Percentiles rank a stretch among this genome's conserved stretches.
These are phyloP conservation scores for Hippolais icterina DNA, from an alignment of 2,113 vertebrate species.

Conservation along the genomic window DNA sequence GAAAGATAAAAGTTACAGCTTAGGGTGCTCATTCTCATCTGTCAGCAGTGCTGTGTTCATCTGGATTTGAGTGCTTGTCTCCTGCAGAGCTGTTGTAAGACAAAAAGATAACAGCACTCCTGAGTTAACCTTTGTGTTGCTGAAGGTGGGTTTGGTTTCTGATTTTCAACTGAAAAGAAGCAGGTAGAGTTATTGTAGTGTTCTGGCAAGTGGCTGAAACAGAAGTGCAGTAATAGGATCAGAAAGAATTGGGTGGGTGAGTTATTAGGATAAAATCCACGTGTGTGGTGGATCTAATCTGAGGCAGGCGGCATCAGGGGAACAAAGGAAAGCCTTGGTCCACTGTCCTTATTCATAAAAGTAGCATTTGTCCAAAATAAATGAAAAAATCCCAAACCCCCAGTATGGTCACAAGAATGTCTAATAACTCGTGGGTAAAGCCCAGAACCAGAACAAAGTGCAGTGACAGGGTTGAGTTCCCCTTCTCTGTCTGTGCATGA, in stretches of 20 bases:
- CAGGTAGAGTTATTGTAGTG: neutral
- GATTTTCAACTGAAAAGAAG: neutral
- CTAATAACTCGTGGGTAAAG: neutral
- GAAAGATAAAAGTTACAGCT: neutral
- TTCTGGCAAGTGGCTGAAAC: neutral
- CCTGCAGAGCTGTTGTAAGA: neutral
- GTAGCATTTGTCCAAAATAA: neutral
- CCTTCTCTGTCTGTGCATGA: neutral
- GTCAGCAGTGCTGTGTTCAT: neutral
- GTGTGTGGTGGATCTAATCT: neutral
- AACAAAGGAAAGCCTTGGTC: neutral
- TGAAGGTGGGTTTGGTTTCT: neutral
- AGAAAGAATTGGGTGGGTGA: conserved; percentile 34
- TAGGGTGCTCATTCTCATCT: neutral
- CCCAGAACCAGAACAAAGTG: neutral
- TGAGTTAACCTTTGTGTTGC: neutral
- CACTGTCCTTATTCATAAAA: neutral
- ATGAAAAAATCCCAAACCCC: neutral
- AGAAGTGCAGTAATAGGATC: conserved; percentile 34
- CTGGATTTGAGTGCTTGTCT: neutral
- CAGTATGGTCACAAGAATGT: neutral
- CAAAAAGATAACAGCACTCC: neutral
- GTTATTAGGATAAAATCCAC: conserved; percentile 20
- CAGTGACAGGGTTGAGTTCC: neutral
- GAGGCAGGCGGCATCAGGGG: neutral